These are phyloP conservation scores for Cryptotis parvus DNA, from an alignment of 2,113 vertebrate species.

Conservation along the genomic window DNA sequence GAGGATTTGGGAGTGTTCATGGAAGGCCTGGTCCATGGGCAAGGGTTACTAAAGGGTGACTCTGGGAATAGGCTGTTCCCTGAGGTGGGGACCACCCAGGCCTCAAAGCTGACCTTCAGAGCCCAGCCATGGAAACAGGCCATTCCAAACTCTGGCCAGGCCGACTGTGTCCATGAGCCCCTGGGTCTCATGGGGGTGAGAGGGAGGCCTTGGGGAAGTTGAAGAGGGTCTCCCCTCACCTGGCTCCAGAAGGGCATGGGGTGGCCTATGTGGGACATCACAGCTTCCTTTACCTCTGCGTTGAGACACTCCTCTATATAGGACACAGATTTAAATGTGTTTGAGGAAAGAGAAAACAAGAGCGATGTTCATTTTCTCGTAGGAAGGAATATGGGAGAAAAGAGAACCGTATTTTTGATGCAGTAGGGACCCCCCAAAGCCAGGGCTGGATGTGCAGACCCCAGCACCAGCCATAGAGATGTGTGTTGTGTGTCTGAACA, in stretches of 20 bases:
- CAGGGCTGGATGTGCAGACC: not conserved
- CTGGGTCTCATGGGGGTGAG: not conserved
- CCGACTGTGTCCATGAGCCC: not conserved
- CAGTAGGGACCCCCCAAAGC: not conserved
- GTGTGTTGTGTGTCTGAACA: not conserved
- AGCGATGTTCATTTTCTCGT: not conserved
- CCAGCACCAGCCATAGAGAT: not conserved
- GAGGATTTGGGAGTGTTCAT: slow-evolving; percentile 10
- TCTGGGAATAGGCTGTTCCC: slow-evolving; percentile 48
- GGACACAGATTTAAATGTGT: not conserved
- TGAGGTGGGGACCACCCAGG: slow-evolving; percentile 48
- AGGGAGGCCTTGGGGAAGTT: not conserved
- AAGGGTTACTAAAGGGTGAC: not conserved
- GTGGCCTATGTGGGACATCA: accelerated
- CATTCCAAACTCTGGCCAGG: not conserved
- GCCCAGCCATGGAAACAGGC: not conserved
- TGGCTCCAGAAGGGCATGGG: not conserved
- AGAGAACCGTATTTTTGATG: not conserved
- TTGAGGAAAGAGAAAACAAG: slow-evolving; percentile 12
- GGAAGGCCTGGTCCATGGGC: not conserved
- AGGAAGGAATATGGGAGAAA: no score
- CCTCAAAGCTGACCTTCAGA: not conserved
- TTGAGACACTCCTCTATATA: not conserved
- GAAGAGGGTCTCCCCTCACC: not conserved
- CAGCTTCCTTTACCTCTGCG: not conserved